Evolutionary conservation across 2,113 vertebrate species (phyloP), one percentile per base, ranked within the genome.

Genomic region (Caranx melampygus): DNA sequence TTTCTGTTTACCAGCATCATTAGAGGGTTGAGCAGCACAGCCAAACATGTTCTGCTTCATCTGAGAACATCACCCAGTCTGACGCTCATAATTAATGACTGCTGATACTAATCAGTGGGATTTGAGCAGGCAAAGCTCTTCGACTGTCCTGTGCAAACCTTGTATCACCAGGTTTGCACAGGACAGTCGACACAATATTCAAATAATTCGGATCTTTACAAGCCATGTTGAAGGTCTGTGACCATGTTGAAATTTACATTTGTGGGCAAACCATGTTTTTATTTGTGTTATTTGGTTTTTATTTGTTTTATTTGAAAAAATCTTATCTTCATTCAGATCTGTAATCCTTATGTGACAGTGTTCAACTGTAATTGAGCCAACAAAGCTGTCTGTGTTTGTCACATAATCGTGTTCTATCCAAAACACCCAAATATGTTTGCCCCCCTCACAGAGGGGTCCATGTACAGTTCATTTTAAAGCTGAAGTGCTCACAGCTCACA

Each of bases 21-120:
- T 95, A 93, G 88, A 78, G 91, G 92, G 92, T 90, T 94, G 92
- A 93, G 92, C 92, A 94, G 86, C 90, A 93, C 93, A 94, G 93
- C 90, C 93, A 94, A 94, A 95, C 93, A 95, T 92, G 93, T 95
- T 94, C 93, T 94, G 94, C 91, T 95, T 94, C 92, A 92, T 94
- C 93, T 94, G 91, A 91, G 90, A 93, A 94, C 91, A 94, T 91
- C 91, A 92, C 82, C 87, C 85, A 93, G 86, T 89, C 91, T 93
- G 90, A 94, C 89, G 92, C 93, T 90, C 89, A 86, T 91, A 91
- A 92, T 95, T 94, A 95, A 94, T 95, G 92, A 89, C 85, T 93
- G 92, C 91, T 94, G 93, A 94, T 93, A 85, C 88, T 92, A 86
- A 88, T 92, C 92, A 92, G 89, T 72, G 75, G 76, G 89, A 87